These are phyloP conservation scores for Lonchura striata DNA, from an alignment of 2,113 vertebrate genomes.

Conservation along the genomic window DNA sequence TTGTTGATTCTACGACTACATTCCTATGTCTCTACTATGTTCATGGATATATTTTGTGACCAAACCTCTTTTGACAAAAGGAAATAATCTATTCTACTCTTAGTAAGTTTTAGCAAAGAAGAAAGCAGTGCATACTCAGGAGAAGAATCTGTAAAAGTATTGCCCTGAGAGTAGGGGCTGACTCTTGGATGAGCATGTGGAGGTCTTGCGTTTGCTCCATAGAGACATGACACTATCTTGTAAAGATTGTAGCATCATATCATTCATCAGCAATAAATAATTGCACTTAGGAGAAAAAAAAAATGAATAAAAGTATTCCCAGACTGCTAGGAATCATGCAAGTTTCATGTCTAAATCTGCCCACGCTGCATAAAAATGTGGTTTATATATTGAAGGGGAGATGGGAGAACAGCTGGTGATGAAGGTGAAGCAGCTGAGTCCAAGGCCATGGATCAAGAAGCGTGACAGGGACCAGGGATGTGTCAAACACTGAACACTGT, in stretches of 20 bases:
- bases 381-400: neutral
- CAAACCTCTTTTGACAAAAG: neutral
- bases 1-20: neutral
- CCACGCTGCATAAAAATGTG: neutral
- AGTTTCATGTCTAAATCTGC: neutral
- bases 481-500: neutral
- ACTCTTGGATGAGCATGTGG: rapidly evolving
- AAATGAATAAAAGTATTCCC: neutral
- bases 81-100: neutral
- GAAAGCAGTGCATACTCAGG: neutral
- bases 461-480: neutral
- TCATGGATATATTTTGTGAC: neutral
- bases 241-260: neutral
- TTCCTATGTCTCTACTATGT: neutral
- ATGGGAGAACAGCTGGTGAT: neutral
- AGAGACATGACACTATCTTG: neutral
- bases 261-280: neutral
- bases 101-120: neutral
- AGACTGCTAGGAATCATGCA: neutral
- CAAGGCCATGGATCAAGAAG: neutral
- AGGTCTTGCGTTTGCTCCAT: neutral
- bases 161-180: neutral
- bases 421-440: neutral
- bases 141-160: neutral
- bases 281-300: neutral